Conservation (phyloP, 2,113 vertebrate genomes). For the Alethe diademata region DNA sequence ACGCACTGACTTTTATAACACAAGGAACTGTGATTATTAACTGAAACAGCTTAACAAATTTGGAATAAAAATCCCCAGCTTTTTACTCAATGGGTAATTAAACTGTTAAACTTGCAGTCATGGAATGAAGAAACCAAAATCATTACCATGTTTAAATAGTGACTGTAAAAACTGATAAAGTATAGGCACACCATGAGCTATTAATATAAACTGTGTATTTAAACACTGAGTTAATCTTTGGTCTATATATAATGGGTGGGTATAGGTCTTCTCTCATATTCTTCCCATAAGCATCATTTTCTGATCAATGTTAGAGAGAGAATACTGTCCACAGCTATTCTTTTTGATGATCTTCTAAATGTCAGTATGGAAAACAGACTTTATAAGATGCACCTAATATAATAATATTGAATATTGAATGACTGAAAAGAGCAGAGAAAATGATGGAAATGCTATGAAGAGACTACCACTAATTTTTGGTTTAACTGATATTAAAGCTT, state of each 20-base stretch:
- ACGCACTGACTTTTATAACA: background rate
- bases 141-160: background rate
- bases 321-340: background rate
- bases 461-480: background rate
- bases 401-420: background rate
- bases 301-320: background rate
- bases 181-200: background rate
- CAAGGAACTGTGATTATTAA: background rate
- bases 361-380: background rate
- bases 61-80: background rate
- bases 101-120: background rate
- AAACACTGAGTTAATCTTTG: background rate
- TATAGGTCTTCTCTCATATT: background rate
- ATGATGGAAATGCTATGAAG: background rate
- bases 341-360: background rate
- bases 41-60: background rate
- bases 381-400: background rate
- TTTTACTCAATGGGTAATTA: background rate
- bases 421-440: background rate
- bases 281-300: background rate
- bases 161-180: background rate
- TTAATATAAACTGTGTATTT: background rate
- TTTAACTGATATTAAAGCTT: background rate
- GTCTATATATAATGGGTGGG: background rate
- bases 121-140: background rate